Evolutionary conservation across 1,140 invertebrate genomes (phyloP).

Genomic region (Drosophila jambulina): DNA sequence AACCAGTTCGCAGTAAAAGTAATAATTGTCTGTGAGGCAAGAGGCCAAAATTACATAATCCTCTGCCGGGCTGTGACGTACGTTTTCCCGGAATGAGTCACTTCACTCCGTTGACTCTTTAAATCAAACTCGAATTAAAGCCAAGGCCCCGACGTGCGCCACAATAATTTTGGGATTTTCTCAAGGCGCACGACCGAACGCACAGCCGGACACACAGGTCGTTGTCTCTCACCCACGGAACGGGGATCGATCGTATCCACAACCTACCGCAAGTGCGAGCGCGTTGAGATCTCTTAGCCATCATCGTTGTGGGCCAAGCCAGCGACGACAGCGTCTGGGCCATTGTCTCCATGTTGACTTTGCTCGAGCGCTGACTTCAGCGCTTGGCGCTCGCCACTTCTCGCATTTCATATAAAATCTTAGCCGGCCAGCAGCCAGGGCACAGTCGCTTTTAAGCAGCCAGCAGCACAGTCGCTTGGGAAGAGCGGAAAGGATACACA

Average conservation of each 20-base stretch:
- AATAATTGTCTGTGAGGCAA: conserved; percentile 66
- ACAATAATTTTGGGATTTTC: conserved; percentile 80
- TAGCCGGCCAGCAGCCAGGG: conserved; percentile 59
- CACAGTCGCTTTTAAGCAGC: conserved; percentile 75
- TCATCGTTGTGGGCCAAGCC: conserved; percentile 49
- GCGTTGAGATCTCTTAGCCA: conserved; percentile 63
- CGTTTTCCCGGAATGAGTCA: conserved; percentile 70
- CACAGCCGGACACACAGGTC: conserved; percentile 46
- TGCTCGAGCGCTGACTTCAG: conserved; percentile 29
- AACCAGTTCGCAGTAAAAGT: conserved; percentile 80
- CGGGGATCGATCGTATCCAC: conserved; percentile 52
- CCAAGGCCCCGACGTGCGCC: conserved; percentile 76
- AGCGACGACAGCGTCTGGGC: conserved; percentile 52
- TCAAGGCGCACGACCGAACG: conserved; percentile 64
- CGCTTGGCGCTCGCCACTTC: conserved; percentile 55
- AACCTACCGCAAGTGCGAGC: conserved; percentile 76
- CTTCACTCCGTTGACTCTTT: conserved; percentile 56
- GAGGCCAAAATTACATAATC: conserved; percentile 64
- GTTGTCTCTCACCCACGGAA: conserved; percentile 67
- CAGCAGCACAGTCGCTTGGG: conserved; percentile 62
- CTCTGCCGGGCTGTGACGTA: conserved; percentile 64
- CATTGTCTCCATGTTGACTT: conserved; percentile 66
- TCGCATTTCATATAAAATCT: conserved; percentile 81
- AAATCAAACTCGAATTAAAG: conserved; percentile 79
- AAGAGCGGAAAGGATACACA: conserved; percentile 61